phyloP scores from a whole-genome alignment of 1,140 invertebrate species.

The Orius insidiosus region DNA sequence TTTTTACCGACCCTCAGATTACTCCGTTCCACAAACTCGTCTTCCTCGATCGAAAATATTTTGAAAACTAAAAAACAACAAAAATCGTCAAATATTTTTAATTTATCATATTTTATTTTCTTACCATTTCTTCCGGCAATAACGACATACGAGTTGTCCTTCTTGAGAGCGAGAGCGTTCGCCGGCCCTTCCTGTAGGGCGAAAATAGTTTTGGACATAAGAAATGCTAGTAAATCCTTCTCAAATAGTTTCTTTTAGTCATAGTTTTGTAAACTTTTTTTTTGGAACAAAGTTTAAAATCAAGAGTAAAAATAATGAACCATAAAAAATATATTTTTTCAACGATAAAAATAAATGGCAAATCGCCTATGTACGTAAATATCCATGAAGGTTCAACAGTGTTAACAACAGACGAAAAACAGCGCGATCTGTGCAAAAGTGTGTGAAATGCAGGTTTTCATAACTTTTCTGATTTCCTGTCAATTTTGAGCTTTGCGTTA shows the following conservation, averaged over 20 bases:
- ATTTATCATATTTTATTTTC: slow-evolving; percentile 11
- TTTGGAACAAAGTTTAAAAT: too few species aligned
- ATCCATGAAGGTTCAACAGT: too few species aligned
- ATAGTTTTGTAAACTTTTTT: neutral
- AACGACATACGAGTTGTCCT: slow-evolving; percentile 76
- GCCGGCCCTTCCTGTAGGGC: slow-evolving; percentile 58
- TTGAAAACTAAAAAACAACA: slow-evolving; percentile 79
- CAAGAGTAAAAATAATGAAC: too few species aligned
- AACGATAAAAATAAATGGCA: too few species aligned
- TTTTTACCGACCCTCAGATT: slow-evolving; percentile 81
- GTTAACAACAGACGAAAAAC: too few species aligned
- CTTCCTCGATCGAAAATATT: slow-evolving; percentile 71
- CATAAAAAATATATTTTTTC: too few species aligned
- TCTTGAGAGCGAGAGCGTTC: slow-evolving; percentile 79
- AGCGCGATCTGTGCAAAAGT: too few species aligned
- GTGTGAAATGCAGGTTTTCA: too few species aligned
- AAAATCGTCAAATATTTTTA: slow-evolving; percentile 6
- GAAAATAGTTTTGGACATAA: slow-evolving; percentile 19
- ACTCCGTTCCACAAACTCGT: slow-evolving; percentile 66
- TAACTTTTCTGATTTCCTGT: too few species aligned
- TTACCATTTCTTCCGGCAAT: slow-evolving; percentile 85
- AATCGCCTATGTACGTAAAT: too few species aligned
- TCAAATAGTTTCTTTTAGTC: neutral
- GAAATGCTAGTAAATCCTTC: neutral
- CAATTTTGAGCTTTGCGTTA: too few species aligned